Evolutionary conservation across 2,888 invertebrate genomes (phyloP), one percentile per base, ranked within the genome.

Genomic region (Anagyrus pseudococci): DNA sequence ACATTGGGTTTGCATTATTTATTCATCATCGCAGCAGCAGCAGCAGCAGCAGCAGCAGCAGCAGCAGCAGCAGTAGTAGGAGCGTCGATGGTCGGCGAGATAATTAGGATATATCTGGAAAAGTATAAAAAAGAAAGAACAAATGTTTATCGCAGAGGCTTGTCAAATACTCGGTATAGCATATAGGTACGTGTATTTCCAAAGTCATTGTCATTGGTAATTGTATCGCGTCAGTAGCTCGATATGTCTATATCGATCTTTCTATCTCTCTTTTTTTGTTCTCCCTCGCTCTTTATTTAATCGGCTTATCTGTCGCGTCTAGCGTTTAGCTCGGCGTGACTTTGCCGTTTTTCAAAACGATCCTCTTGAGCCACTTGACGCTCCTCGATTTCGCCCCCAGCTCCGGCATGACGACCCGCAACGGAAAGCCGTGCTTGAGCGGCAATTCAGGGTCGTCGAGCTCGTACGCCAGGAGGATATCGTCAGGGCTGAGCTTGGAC

Each of bases 321-420:
- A 23, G 22, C 46, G 22, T 22, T 23, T 15, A 22, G 2, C 8
- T 8, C 33, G 15, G 10, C 29, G 33, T 37, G 33, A 4, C 10
- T 37, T 2, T 10, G 33, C 3, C 2, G 13, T 37, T 37, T 37
- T 37, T 37, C 13, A 47, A 47, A 0, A 53, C n/a, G 6, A 62
- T 58, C 10, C 26, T 52, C 2, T 22, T 29, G 4, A 62, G 57
- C 62, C 62, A 62, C 17, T 62, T 62, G 23, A 62, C 48, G 17
- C 58, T 62, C 33, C 4, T 47, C 2, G n/a, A n/a, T n/a, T 17
- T 19, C 1, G 57, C 57, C 13, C 47, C 15, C 2, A 41, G 17
- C 7, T 53, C 46, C 0, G 43, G 52, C 19, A 53, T 41, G 0
- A 62, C 33, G 2, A 53, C 41, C 1, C 62, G 46, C 0, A 62